Percentiles rank a stretch among this genome's conserved stretches.
These are phyloP conservation scores for Cettia cetti DNA, from an alignment of 2,113 vertebrate genomes.

Conservation along the genomic window DNA sequence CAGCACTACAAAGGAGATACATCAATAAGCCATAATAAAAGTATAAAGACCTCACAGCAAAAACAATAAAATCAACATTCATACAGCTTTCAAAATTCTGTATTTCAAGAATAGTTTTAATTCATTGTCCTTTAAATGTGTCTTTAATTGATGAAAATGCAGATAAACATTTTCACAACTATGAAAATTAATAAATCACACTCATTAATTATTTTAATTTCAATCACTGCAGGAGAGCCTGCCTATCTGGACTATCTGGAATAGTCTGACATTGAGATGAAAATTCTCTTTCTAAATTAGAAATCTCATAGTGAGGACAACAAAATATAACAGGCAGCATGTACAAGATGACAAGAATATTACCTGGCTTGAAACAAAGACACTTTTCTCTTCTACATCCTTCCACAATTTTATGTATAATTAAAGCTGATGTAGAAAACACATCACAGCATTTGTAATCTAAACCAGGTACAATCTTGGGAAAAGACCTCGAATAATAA, in stretches of 20 bases:
- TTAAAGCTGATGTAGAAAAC: not conserved
- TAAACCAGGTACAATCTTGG: rapidly evolving
- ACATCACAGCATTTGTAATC: not conserved
- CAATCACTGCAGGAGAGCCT: not conserved
- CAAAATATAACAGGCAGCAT: not conserved
- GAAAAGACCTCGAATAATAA: not conserved
- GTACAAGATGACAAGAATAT: not conserved
- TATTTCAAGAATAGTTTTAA: not conserved
- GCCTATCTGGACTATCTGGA: not conserved
- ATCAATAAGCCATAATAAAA: not conserved
- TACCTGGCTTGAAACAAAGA: not conserved
- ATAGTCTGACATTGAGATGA: not conserved
- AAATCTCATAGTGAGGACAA: not conserved
- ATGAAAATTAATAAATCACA: not conserved
- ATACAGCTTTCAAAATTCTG: not conserved
- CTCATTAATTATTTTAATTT: not conserved
- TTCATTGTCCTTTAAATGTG: not conserved
- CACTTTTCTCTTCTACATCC: not conserved
- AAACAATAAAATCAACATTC: not conserved
- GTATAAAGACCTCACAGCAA: not conserved
- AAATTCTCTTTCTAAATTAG: not conserved
- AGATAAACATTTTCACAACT: not conserved
- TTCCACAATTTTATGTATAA: not conserved
- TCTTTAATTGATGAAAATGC: not conserved
- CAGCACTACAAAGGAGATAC: not conserved